phyloP scores from a whole-genome alignment of 2,113 vertebrate genomes.

The Crotalus helleri region DNA sequence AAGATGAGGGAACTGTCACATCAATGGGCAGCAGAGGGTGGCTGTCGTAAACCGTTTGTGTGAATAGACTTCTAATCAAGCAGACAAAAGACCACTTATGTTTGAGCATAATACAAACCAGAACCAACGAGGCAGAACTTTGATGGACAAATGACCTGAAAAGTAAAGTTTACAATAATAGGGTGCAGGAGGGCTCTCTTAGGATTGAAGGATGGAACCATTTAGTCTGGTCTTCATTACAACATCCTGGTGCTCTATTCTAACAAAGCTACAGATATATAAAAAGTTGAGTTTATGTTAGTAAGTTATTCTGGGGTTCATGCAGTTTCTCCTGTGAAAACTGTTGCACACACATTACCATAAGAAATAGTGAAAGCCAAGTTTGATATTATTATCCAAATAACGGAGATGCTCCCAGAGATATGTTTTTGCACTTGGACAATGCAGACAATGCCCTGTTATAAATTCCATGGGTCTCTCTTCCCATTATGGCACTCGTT shows the following conservation, averaged over 20 bases:
- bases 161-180: background rate
- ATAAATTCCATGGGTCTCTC: constrained; percentile 41
- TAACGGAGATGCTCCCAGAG: constrained; percentile 44
- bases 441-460: background rate
- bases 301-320: background rate
- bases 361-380: constrained; percentile 29
- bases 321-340: background rate
- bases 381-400: constrained; percentile 26
- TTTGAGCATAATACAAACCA: background rate
- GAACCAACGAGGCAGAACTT: background rate
- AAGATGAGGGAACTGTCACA: constrained; percentile 49
- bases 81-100: constrained; percentile 42
- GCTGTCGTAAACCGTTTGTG: background rate
- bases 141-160: background rate
- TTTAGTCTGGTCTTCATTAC: background rate
- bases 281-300: background rate
- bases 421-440: constrained; percentile 8
- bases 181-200: background rate
- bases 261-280: background rate
- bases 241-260: background rate
- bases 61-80: constrained; percentile 33
- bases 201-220: background rate
- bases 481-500: constrained; percentile 49
- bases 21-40: background rate
- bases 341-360: constrained; percentile 10